Percentiles rank a stretch among this genome's conserved stretches.
Evolutionary conservation across 2,113 vertebrate species (phyloP).

Genomic region (Myanophis thanlyinensis): DNA sequence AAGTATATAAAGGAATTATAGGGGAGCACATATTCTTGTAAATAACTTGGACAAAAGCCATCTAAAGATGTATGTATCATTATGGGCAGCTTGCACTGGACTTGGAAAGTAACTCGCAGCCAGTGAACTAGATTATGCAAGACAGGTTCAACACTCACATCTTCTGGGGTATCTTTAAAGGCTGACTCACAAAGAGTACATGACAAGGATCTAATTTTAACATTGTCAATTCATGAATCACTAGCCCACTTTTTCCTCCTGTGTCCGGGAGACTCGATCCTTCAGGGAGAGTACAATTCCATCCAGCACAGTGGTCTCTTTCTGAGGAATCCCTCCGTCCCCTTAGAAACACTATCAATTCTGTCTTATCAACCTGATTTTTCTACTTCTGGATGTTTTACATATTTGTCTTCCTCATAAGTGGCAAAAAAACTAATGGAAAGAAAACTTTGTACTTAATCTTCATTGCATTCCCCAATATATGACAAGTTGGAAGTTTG

Average conservation of each 20-base stretch:
- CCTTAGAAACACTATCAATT: too few species aligned
- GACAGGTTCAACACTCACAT: not conserved
- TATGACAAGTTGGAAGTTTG: not conserved
- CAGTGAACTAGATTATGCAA: not conserved
- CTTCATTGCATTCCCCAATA: not conserved
- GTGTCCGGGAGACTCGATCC: too few species aligned
- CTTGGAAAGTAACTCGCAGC: not conserved
- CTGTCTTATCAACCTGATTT: not conserved
- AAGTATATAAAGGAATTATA: not conserved
- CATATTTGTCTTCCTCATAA: not conserved
- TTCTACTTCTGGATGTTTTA: not conserved
- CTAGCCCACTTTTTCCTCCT: not conserved
- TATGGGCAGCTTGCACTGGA: not conserved
- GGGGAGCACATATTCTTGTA: not conserved
- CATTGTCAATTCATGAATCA: not conserved
- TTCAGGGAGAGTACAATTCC: too few species aligned
- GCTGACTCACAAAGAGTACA: not conserved
- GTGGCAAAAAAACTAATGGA: not conserved
- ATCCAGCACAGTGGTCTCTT: too few species aligned
- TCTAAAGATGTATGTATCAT: not conserved
- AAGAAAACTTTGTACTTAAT: too few species aligned
- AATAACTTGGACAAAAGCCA: not conserved
- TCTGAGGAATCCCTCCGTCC: too few species aligned
- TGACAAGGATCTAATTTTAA: not conserved
- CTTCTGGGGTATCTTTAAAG: not conserved